phyloP scores from a whole-genome alignment of 2,113 vertebrate genomes.

The Syngnathus typhle region DNA sequence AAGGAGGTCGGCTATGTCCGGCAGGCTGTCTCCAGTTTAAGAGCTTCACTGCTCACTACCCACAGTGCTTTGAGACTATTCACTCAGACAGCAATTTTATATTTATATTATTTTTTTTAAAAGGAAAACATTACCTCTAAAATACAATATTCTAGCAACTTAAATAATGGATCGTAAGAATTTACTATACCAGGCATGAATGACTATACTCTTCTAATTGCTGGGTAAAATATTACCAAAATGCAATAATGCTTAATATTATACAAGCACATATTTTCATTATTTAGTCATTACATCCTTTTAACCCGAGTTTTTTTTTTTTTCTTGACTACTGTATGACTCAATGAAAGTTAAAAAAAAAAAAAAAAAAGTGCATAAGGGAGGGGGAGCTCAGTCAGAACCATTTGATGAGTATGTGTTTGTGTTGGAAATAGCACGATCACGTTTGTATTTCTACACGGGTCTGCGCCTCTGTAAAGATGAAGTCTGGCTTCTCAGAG shows the following conservation, averaged over 20 bases:
- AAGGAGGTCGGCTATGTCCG: slow-evolving; percentile 41
- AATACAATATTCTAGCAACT: background rate
- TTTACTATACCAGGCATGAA: background rate
- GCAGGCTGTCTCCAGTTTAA: slow-evolving; percentile 57
- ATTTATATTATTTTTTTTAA: no score
- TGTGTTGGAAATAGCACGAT: slow-evolving; percentile 52
- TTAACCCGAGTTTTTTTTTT: slow-evolving; percentile 54
- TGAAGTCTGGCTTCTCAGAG: slow-evolving; percentile 34
- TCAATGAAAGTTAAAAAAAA: slow-evolving; percentile 24
- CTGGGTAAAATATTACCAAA: background rate
- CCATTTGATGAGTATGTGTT: slow-evolving; percentile 59
- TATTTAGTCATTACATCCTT: slow-evolving; percentile 25
- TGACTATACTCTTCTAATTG: background rate
- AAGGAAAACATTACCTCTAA: background rate
- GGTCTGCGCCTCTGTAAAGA: slow-evolving; percentile 48
- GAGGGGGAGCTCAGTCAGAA: slow-evolving; percentile 16
- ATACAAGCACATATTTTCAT: background rate
- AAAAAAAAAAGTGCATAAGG: background rate
- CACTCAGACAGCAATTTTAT: slow-evolving; percentile 42
- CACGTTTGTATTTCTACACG: slow-evolving; percentile 50
- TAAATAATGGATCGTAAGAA: background rate
- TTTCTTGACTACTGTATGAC: slow-evolving; percentile 35
- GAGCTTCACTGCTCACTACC: slow-evolving; percentile 51
- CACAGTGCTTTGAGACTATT: slow-evolving; percentile 50
- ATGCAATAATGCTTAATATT: background rate